These are phyloP conservation scores for Carapus acus DNA, from an alignment of 2,797 vertebrate genomes.

Conservation along the genomic window DNA sequence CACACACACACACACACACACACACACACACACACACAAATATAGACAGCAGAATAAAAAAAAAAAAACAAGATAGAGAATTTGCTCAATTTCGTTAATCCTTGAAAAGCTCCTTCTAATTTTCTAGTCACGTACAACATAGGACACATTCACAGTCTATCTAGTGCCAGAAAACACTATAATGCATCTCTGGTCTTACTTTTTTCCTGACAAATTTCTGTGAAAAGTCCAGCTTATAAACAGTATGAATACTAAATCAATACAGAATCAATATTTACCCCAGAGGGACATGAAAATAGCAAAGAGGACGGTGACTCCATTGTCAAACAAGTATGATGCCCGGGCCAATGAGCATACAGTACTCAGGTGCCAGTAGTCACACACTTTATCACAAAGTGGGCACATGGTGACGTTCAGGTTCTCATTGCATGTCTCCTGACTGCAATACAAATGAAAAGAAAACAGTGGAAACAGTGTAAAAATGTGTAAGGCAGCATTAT, in stretches of 20 bases:
- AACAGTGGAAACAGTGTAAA: background rate
- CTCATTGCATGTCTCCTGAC: conserved; percentile 90
- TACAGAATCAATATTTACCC: too few relatives aligned
- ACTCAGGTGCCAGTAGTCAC: conserved; percentile 94
- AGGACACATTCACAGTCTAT: too few relatives aligned
- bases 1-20: conserved; percentile 12
- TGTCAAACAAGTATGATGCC: conserved; percentile 94
- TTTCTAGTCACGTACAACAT: too few relatives aligned
- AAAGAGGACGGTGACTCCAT: conserved; percentile 91
- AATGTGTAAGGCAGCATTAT: background rate
- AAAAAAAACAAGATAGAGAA: background rate
- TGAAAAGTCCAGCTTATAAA: too few relatives aligned
- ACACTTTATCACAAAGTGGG: conserved; percentile 91
- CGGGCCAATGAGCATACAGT: conserved; percentile 83
- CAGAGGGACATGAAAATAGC: conserved; percentile 98
- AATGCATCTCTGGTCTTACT: too few relatives aligned
- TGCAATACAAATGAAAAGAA: conserved; percentile 53
- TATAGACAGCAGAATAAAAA: too few relatives aligned
- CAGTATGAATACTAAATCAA: too few relatives aligned
- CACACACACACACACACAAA: too few relatives aligned
- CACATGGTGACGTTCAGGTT: conserved; percentile 93
- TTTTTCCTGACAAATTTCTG: too few relatives aligned
- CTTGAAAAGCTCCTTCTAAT: too few relatives aligned
- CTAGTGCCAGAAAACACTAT: too few relatives aligned
- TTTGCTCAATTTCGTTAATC: too few relatives aligned